Evolutionary conservation across 1,140 invertebrate genomes (phyloP), one percentile per base, ranked within the genome.

Genomic region (Listronotus oregonensis): DNA sequence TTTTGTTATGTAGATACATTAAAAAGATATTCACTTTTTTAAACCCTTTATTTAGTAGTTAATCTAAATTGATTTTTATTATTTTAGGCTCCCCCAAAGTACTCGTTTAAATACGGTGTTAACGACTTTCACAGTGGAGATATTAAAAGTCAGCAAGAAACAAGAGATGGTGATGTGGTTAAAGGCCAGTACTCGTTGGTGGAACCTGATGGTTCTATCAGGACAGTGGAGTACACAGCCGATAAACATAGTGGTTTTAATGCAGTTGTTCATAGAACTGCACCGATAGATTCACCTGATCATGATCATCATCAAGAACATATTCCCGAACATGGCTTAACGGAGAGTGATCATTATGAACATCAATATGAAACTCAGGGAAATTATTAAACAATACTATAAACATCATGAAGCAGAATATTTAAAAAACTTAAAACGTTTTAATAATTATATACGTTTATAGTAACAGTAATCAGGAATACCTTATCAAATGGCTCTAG

Each of bases 121-220:
- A 83, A 86, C 57, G 87, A 89, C 76, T 84, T 85, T 6, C 81
- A 84, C 68, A 87, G 83, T 65, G 86, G 88, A 40, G 86, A 89
- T 75, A 83, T 82, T 58, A 87, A 90, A 75, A 85, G 84, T 66
- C 86, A 87, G 61, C 83, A 87, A 67, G 87, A 90, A 75, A 83
- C 80, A 51, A 82, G 87, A 17, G 82, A 87, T 58, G 88, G 88
- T 40, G 87, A 89, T 68, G 82, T 83, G 1, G 87, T 89, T 10
- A 80, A 80, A 21, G 88, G 88, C 31, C 82, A 86, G 67, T 89
- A 89, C 78, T 85, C 84, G 5, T 75, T 84, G 54, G 71, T 77
- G n/a, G 68, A 89, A 69, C 83, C 88, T 10, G 88, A 89, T 64
- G 87, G 88, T 54, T 85, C 86, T 14, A 81, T 84, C 11, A 80